Percentiles rank a stretch among this genome's conserved stretches.
Conservation (phyloP, 2,797 vertebrate species). For the Cheirogaleus major region DNA sequence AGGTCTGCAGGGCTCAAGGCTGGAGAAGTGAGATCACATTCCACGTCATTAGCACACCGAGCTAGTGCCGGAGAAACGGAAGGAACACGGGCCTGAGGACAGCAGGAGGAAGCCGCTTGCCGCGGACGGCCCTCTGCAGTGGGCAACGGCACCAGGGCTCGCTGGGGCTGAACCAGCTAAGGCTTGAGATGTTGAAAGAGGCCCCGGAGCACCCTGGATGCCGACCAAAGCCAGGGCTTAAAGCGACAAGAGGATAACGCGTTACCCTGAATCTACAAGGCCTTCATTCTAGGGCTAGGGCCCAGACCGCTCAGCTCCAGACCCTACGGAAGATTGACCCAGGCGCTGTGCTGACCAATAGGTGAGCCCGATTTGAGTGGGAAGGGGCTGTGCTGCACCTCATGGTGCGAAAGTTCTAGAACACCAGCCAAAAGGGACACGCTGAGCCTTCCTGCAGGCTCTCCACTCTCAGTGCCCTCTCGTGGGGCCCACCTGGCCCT, state of each 20-base stretch:
- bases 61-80: not conserved
- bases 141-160: accelerated
- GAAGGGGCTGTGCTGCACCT: not conserved
- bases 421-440: not conserved
- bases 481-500: not conserved
- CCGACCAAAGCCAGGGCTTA: not conserved
- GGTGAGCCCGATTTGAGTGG: not conserved
- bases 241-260: not conserved
- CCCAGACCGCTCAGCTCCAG: not conserved
- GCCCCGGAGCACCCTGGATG: not conserved
- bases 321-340: not conserved
- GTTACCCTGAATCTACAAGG: not conserved
- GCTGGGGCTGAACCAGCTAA: not conserved
- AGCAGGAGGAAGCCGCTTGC: not conserved
- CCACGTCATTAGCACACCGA: not conserved
- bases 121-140: not conserved
- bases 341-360: not conserved
- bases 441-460: not conserved
- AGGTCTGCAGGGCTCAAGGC: not conserved
- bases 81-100: not conserved
- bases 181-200: not conserved
- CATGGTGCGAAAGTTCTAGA: not conserved
- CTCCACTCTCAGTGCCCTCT: not conserved
- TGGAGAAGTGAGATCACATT: not conserved
- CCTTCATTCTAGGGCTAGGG: not conserved